These are phyloP conservation scores for Hylomyscus alleni DNA, from an alignment of 2,797 vertebrate genomes.

Conservation along the genomic window DNA sequence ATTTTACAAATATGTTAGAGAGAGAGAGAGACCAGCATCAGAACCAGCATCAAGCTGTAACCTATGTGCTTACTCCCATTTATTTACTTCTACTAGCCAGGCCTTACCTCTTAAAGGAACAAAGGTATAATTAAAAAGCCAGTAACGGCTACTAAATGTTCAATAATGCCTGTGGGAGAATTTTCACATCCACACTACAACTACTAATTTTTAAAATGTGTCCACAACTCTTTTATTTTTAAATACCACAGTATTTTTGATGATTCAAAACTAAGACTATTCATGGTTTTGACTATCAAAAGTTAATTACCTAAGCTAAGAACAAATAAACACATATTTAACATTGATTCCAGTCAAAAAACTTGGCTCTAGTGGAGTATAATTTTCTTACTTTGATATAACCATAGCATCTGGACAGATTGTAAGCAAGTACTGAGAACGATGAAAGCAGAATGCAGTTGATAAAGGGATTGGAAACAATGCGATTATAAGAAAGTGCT, in stretches of 20 bases:
- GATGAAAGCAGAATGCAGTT: not conserved
- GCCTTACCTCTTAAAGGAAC: not conserved
- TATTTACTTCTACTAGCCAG: not conserved
- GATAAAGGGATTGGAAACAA: not conserved
- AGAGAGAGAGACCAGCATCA: not conserved
- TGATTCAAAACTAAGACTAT: not conserved
- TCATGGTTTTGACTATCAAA: not conserved
- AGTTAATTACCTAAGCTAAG: not conserved
- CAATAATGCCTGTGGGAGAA: not conserved
- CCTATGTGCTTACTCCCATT: too few species aligned
- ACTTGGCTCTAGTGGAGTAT: not conserved
- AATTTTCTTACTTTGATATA: not conserved
- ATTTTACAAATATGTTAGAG: too few species aligned
- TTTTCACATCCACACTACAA: not conserved
- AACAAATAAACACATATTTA: not conserved
- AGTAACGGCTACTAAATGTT: too few species aligned
- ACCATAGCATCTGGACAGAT: not conserved
- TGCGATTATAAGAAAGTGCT: not conserved
- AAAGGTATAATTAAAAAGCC: not conserved
- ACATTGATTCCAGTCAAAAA: not conserved
- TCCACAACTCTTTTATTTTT: not conserved
- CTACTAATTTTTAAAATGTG: not conserved
- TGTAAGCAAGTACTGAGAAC: not conserved
- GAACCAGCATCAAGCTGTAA: not conserved
- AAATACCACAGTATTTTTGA: too few species aligned